Conservation (phyloP, 2,113 vertebrate species). For the Lasiurus borealis region DNA sequence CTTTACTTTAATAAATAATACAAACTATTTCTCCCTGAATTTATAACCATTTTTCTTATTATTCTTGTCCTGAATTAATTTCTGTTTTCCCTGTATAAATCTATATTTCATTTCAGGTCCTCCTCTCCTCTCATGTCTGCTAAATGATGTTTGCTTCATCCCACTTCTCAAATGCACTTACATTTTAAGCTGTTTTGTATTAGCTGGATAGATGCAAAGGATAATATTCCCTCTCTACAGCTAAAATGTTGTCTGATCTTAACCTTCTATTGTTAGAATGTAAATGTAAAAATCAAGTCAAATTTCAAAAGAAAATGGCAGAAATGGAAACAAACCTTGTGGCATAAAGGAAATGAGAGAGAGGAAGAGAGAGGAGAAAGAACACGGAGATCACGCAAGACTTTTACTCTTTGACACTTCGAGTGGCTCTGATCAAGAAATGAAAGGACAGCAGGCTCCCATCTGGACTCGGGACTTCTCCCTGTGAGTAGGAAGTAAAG, state of each 20-base stretch:
- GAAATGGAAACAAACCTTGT: neutral
- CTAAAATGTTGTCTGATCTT: neutral
- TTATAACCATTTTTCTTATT: neutral
- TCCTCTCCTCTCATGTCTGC: neutral
- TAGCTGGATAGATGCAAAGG: neutral
- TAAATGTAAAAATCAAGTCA: neutral
- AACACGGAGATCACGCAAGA: neutral
- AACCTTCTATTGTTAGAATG: neutral
- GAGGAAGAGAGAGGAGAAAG: neutral
- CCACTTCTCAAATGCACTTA: neutral
- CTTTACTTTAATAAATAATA: neutral
- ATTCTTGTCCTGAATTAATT: neutral
- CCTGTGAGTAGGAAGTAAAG: neutral
- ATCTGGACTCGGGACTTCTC: neutral
- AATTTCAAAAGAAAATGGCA: neutral
- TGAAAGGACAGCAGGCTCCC: neutral
- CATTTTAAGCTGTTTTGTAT: neutral
- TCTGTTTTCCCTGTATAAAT: slow-evolving; percentile 1
- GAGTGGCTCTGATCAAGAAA: neutral
- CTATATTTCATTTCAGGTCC: neutral
- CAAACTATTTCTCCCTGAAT: neutral
- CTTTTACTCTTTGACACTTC: neutral
- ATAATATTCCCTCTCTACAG: neutral
- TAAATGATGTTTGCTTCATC: neutral
- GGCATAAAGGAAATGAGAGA: neutral